These are phyloP conservation scores for Martes flavigula DNA, from an alignment of 2,797 vertebrate species.

Conservation along the genomic window DNA sequence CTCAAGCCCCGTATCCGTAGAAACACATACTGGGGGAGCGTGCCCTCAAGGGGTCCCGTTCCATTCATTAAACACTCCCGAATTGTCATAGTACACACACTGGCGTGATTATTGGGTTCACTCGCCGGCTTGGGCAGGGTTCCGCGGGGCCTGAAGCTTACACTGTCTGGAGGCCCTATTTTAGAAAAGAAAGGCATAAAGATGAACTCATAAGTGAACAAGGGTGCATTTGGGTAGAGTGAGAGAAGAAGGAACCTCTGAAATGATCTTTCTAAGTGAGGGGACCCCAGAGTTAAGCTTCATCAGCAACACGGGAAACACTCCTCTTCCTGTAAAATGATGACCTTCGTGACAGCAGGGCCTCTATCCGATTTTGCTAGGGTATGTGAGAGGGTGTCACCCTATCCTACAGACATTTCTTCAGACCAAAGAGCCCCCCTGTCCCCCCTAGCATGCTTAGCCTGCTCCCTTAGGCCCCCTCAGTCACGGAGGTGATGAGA, in stretches of 20 bases:
- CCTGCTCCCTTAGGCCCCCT: not conserved
- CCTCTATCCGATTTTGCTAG: not conserved
- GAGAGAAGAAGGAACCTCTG: not conserved
- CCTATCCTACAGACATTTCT: not conserved
- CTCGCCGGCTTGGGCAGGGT: not conserved
- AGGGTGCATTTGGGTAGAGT: not conserved
- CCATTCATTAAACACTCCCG: not conserved
- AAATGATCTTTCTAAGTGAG: not conserved
- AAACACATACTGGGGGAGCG: fast-evolving
- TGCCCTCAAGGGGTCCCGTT: not conserved
- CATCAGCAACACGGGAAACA: not conserved
- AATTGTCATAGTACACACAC: fast-evolving
- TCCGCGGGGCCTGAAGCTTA: not conserved
- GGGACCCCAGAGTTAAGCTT: not conserved
- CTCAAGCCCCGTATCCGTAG: not conserved
- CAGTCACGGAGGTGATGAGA: not conserved
- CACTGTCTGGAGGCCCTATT: not conserved
- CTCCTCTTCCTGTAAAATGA: not conserved
- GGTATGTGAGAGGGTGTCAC: not conserved
- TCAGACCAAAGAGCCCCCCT: not conserved
- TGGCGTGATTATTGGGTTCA: not conserved
- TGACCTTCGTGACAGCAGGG: not conserved
- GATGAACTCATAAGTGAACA: not conserved
- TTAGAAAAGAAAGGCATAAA: not conserved
- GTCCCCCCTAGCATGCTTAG: fast-evolving